Percentiles rank a stretch among this genome's conserved stretches.
These are phyloP conservation scores for Numenius phaeopus DNA, from an alignment of 2,797 vertebrate species.

Conservation along the genomic window DNA sequence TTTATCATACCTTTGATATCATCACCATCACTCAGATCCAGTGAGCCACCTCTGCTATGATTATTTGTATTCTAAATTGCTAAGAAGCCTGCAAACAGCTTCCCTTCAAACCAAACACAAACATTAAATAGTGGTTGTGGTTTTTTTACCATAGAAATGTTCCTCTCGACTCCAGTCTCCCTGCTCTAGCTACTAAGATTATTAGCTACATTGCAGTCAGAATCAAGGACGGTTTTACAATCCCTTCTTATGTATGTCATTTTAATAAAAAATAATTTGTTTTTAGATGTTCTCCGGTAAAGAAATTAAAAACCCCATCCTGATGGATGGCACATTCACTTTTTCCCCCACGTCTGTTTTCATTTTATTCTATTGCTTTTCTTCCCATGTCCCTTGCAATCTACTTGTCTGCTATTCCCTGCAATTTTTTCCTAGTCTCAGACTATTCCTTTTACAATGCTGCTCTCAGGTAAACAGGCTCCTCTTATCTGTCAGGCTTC, in stretches of 20 bases:
- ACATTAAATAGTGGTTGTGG: not conserved
- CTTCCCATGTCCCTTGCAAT: not conserved
- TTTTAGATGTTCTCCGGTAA: conserved; percentile 16
- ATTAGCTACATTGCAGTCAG: conserved; percentile 3
- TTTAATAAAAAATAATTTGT: conserved; percentile 11
- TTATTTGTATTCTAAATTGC: conserved; percentile 3
- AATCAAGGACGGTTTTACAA: conserved; percentile 6
- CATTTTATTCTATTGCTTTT: conserved; percentile 36
- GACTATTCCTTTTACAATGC: conserved; percentile 8
- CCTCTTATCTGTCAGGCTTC: conserved; percentile 44
- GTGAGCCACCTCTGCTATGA: not conserved
- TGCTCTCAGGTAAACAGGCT: conserved; percentile 50
- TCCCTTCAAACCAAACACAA: not conserved
- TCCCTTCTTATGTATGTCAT: not conserved
- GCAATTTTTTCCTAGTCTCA: conserved; percentile 36
- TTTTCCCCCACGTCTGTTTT: conserved; percentile 17
- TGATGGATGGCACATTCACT: not conserved
- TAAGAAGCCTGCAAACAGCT: not conserved
- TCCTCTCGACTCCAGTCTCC: not conserved
- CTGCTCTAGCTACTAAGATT: not conserved
- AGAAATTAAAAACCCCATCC: not conserved
- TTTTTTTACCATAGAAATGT: not conserved
- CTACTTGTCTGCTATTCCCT: conserved; percentile 22
- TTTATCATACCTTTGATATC: conserved; percentile 38
- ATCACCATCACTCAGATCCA: not conserved